Conservation (phyloP, 92 coral and sea anemone genomes). For the Umimayanthus kanabou region DNA sequence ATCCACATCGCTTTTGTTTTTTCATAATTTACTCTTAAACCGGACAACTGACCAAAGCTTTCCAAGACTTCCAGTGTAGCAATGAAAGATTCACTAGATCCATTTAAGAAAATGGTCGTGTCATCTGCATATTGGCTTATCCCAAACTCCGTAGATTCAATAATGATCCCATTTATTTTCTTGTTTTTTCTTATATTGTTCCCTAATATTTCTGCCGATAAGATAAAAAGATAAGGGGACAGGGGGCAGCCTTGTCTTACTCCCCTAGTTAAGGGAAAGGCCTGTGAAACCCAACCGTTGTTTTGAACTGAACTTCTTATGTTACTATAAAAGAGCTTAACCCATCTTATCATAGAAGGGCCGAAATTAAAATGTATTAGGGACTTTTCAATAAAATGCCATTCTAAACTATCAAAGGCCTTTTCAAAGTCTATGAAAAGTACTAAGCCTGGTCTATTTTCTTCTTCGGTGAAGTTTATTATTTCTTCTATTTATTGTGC, state of each 20-base stretch:
- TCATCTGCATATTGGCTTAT: too few relatives aligned
- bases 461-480: neutral
- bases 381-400: neutral
- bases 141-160: neutral
- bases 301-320: neutral
- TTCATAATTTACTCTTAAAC: neutral
- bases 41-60: constrained; percentile 30
- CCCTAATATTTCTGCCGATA: constrained; percentile 1
- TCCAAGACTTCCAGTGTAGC: neutral
- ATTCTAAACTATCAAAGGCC: too few relatives aligned
- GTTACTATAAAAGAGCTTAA: neutral
- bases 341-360: neutral
- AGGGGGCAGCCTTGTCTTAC: constrained; percentile 22
- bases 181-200: neutral
- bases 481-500: too few relatives aligned
- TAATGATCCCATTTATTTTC: too few relatives aligned
- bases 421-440: too few relatives aligned
- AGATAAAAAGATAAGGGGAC: too few relatives aligned
- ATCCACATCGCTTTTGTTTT: constrained; percentile 15
- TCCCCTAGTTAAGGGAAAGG: neutral
- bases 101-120: too few relatives aligned
- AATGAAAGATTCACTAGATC: neutral
- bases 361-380: neutral
- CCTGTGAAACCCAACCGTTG: too few relatives aligned
- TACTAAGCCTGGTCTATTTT: neutral